Percentiles rank a stretch among this genome's conserved stretches.
phyloP scores from a whole-genome alignment of 2,797 vertebrate genomes.

The Fringilla coelebs region DNA sequence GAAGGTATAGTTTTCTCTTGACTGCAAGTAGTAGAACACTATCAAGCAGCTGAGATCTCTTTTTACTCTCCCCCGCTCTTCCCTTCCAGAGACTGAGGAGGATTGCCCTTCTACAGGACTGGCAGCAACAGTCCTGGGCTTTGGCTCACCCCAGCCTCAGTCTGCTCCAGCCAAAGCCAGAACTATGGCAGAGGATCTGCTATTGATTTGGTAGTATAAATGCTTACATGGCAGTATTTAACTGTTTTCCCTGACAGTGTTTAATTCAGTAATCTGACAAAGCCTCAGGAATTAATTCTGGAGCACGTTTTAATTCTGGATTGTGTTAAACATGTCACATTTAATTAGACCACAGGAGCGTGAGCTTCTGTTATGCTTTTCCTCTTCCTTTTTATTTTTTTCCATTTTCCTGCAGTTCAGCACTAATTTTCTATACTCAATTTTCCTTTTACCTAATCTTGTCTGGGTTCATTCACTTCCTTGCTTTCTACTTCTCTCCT shows the following conservation, averaged over 20 bases:
- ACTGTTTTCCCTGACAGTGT: not conserved
- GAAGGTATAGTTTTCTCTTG: not conserved
- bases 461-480: not conserved
- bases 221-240: not conserved
- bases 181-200: not conserved
- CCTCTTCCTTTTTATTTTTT: not conserved
- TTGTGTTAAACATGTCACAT: not conserved
- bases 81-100: not conserved
- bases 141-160: not conserved
- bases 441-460: not conserved
- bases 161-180: not conserved
- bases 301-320: not conserved
- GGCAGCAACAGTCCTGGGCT: not conserved
- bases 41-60: not conserved
- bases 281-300: not conserved
- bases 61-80: not conserved
- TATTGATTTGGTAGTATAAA: not conserved
- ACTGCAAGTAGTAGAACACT: not conserved
- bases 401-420: not conserved
- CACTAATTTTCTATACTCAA: not conserved
- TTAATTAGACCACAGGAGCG: not conserved
- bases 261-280: conserved; percentile 1
- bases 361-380: not conserved
- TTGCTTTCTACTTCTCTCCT: not conserved
- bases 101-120: not conserved